These are phyloP conservation scores for Oceanodroma leucorhoa DNA, from an alignment of 2,797 vertebrate species.

Conservation along the genomic window DNA sequence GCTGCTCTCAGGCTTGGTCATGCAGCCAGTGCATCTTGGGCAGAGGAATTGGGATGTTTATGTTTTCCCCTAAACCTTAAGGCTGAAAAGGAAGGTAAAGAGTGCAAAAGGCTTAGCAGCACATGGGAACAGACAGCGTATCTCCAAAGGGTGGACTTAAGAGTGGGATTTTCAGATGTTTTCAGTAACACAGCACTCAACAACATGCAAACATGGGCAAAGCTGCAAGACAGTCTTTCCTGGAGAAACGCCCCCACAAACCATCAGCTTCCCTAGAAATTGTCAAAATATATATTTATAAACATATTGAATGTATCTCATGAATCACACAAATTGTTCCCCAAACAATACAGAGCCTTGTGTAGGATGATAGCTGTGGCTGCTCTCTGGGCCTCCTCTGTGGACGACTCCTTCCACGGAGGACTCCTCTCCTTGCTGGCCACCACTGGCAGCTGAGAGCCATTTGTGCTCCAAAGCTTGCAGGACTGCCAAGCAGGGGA, in stretches of 20 bases:
- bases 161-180: background rate
- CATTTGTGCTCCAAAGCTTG: background rate
- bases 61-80: background rate
- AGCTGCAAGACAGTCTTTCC: background rate
- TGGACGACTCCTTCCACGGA: background rate
- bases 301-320: background rate
- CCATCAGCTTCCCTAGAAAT: background rate
- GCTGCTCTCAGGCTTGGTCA: background rate
- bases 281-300: background rate
- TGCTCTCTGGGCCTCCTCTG: background rate
- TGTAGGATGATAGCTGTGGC: background rate
- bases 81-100: background rate
- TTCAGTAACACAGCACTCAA: background rate
- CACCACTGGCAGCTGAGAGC: background rate
- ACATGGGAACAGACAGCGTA: accelerated
- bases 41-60: accelerated
- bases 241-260: background rate
- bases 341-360: background rate
- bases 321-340: background rate
- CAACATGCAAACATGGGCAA: background rate
- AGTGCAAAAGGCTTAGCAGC: background rate
- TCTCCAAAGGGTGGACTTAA: background rate
- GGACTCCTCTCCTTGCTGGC: background rate
- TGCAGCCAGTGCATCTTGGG: background rate
- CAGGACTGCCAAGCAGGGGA: background rate